Percentiles rank a stretch among this genome's conserved stretches.
phyloP scores from a whole-genome alignment of 92 coral and sea anemone genomes.

The Porites evermanni region DNA sequence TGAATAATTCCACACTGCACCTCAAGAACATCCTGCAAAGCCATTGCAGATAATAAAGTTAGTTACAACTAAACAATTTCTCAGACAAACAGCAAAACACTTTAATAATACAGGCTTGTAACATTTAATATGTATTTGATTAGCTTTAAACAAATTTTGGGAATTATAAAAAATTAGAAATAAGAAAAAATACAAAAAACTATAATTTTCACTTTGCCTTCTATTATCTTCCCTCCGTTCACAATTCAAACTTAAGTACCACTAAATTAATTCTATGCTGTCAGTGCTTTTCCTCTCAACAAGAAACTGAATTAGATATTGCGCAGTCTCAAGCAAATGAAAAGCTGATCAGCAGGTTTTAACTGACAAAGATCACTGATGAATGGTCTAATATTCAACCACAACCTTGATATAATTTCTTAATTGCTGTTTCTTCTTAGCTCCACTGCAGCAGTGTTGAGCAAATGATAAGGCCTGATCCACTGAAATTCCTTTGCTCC shows the following conservation, averaged over 20 bases:
- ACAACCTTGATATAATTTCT: conserved; percentile 69
- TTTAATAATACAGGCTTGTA: background rate
- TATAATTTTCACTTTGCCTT: no score
- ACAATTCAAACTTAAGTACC: no score
- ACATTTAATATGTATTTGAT: no score
- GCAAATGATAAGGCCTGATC: conserved; percentile 87
- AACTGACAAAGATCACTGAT: background rate
- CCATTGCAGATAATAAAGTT: background rate
- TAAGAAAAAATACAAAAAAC: no score
- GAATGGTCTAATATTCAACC: background rate
- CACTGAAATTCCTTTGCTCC: conserved; percentile 64
- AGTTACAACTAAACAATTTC: background rate
- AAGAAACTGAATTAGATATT: no score
- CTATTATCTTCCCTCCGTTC: no score
- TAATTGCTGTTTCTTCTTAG: conserved; percentile 61
- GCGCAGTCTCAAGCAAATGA: no score
- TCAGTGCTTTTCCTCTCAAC: no score
- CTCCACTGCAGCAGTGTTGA: conserved; percentile 81
- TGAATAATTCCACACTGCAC: conserved; percentile 83
- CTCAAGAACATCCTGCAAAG: conserved; percentile 76
- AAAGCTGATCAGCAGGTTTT: no score
- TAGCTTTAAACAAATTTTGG: no score
- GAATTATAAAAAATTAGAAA: no score
- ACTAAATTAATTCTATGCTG: no score
- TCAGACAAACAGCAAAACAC: background rate